Base-by-base conservation (phyloP, 1,140 invertebrate species). In the Varroa destructor region DNA sequence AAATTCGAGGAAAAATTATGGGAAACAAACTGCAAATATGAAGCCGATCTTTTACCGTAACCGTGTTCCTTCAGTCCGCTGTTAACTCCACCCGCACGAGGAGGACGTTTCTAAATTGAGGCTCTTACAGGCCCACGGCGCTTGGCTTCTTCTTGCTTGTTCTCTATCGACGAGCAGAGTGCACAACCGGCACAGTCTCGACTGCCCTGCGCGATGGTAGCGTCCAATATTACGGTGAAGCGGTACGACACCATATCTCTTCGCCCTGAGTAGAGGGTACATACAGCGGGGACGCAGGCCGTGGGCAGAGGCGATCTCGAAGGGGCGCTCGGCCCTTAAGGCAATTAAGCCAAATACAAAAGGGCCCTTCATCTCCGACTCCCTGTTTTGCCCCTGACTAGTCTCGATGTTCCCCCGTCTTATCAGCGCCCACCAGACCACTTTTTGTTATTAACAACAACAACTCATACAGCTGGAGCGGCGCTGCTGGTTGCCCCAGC, bases 331-430 rank as follows among this genome's bases (percentile, higher is more conserved):
- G 46, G 46, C 46, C 46, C 46, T 51, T 51, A 51, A 51, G 61
- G 61, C 61, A 67, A 67, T 67, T 67, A 67, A 67, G 61, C 61
- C 61, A 67, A 67, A 67, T 67, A 67, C 61, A 67, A 67, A 67
- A 67, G 61, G 61, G 61, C 61, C 61, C 61, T 67, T 67, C 61
- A 67, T 67, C 61, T 67, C 61, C 61, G 40, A 8, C 3, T 40
- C 36, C 46, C 61, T 14, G 14, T 12, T 67, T 67, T 67, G 46
- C 8, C 46, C 46, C 46, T 8, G 8, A 51, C 46, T 5, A 51
- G 4, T 51, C 46, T 8, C 46, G 46, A 8, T 8, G 8, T 67
- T 46, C 61, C 61, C 61, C 61, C 61, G 10, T n/a, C 61, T 67
- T 67, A 67, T 67, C 61, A 67, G 61, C 61, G 46, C 61, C 61